phyloP scores from a whole-genome alignment of 1,140 invertebrate genomes.

The Achroia grisella region DNA sequence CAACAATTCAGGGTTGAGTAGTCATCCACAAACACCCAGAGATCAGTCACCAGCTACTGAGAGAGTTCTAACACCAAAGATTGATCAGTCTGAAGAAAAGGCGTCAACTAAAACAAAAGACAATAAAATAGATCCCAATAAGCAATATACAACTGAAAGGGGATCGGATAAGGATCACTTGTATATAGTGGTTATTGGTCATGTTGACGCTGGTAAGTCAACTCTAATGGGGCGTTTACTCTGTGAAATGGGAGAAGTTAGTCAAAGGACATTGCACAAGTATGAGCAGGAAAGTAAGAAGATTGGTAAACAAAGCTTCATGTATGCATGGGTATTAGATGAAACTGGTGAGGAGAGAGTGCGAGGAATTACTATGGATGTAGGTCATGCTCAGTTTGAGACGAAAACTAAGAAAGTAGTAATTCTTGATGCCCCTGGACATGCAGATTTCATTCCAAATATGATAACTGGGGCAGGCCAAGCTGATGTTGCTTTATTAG shows the following conservation, averaged over 20 bases:
- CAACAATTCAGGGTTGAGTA: constrained; percentile 29
- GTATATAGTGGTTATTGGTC: constrained; percentile 97
- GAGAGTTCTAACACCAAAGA: constrained; percentile 62
- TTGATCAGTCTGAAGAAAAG: constrained; percentile 46
- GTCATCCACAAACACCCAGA: constrained; percentile 65
- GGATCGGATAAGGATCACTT: constrained; percentile 87
- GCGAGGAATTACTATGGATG: constrained; percentile 95
- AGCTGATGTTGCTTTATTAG: constrained; percentile 96
- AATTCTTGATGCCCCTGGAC: constrained; percentile 97
- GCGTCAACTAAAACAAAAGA: constrained; percentile 64
- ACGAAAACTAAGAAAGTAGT: constrained; percentile 90
- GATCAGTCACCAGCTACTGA: constrained; percentile 79
- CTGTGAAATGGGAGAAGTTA: constrained; percentile 92
- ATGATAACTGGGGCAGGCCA: constrained; percentile 99
- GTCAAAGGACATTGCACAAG: constrained; percentile 94
- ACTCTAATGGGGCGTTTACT: constrained; percentile 97
- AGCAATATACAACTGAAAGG: constrained; percentile 83
- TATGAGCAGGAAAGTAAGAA: constrained; percentile 99
- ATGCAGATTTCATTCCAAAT: constrained; percentile 99
- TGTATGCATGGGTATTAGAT: constrained; percentile 99
- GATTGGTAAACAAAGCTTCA: constrained; percentile 97
- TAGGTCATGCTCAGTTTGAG: constrained; percentile 95
- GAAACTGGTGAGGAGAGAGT: constrained; percentile 98
- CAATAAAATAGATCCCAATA: constrained; percentile 73
- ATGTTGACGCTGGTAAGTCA: constrained; percentile 99